Percentiles rank a stretch among this genome's conserved stretches.
Conservation (phyloP, 2,888 invertebrate species). For the Oligia strigilis region DNA sequence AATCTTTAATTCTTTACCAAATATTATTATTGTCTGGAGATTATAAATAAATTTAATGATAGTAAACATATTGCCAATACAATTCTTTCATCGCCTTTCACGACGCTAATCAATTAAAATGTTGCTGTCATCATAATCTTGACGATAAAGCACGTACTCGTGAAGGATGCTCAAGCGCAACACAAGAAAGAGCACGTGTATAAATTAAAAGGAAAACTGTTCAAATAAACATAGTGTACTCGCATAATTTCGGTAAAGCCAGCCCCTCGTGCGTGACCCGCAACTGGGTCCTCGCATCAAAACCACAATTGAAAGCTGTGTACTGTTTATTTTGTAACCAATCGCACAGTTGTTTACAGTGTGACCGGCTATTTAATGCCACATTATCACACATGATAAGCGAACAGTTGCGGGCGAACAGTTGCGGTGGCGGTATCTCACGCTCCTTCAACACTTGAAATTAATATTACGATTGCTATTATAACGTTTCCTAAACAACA, state of each 20-base stretch:
- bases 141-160: constrained; percentile 42
- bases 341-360: constrained; percentile 62
- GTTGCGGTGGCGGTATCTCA: constrained; percentile 65
- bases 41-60: constrained; percentile 21
- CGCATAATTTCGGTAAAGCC: constrained; percentile 7
- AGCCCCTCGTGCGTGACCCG: constrained; percentile 13
- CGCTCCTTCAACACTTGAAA: constrained; percentile 65
- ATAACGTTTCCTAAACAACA: constrained; percentile 43
- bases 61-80: constrained; percentile 22
- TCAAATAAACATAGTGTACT: constrained; percentile 5
- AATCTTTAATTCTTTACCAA: constrained; percentile 28
- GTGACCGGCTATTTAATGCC: constrained; percentile 58
- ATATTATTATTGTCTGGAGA: constrained; percentile 42
- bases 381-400: constrained; percentile 66
- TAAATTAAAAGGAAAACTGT: constrained; percentile 29
- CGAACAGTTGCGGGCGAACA: constrained; percentile 60
- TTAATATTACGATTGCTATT: constrained; percentile 53
- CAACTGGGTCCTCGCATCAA: constrained; percentile 34
- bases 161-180: constrained; percentile 19
- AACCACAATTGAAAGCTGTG: constrained; percentile 46
- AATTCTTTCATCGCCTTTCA: constrained; percentile 9
- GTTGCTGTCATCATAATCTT: constrained; percentile 13
- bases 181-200: constrained; percentile 38
- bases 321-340: constrained; percentile 63
- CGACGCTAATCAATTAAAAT: constrained; percentile 4